Evolutionary conservation across 2,797 vertebrate genomes (phyloP), one percentile per base, ranked within the genome.

Genomic region (Aplochiton taeniatus): DNA sequence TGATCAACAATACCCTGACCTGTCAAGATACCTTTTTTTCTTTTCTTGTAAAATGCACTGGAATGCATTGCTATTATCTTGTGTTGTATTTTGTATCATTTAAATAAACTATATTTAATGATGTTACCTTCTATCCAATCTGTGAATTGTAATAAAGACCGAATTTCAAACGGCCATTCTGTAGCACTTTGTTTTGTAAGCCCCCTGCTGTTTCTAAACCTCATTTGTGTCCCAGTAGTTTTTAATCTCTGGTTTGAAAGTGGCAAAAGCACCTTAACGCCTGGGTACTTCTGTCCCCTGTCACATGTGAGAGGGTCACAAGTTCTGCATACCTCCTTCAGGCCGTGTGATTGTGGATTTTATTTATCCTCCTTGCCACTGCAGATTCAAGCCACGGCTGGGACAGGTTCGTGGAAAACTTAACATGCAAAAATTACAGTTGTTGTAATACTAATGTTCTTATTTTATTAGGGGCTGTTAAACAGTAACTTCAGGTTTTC

Each of bases 41-140:
- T 74, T 70, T 66, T 66, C 47, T 75, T 79, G 68, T 76, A 68
- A 77, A 74, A 90, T 94, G 94, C 94, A 95, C 94, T 95, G 94
- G 95, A 95, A 94, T 94, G 93, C 93, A 89, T 94, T 89, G 88
- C 89, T 93, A 89, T 94, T 93, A 90, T 88, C 88, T 89, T 83
- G 92, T 95, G 91, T 94, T 91, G 93, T 94, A 94, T 96, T 95
- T 95, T 96, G 92, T 95, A 96, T 94, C 91, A 92, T 94, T 94
- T 88, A 89, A 83, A 90, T 88, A 80, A 90, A 85, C 55, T 85
- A 67, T 88, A 83, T 88, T 90, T 84, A 84, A 86, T 84, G 61
- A 87, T 74, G 78, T 80, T 70, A 55, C 70, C 75, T 84, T 86
- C 79, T 81, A 82, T 85, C 64, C 65, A 78, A 80, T 83, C 76